These are phyloP conservation scores for Phytoseiulus persimilis DNA, from an alignment of 2,888 invertebrate species.

Conservation along the genomic window DNA sequence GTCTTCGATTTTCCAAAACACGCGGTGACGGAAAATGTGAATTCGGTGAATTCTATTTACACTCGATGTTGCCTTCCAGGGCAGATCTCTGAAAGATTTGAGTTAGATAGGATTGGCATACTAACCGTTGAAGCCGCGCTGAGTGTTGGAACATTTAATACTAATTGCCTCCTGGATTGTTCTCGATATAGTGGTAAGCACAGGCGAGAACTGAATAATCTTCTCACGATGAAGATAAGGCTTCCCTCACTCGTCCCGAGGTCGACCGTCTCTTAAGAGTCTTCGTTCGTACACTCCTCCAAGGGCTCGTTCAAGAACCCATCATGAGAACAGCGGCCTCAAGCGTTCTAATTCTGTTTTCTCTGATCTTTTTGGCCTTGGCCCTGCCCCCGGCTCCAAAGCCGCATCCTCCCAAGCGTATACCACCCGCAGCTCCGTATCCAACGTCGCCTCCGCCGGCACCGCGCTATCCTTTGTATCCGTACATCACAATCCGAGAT, in stretches of 20 bases:
- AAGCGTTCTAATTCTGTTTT: background rate
- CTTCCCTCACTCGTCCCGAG: background rate
- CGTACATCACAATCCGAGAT: conserved; percentile 18
- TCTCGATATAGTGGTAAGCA: background rate
- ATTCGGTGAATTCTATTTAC: too few relatives aligned
- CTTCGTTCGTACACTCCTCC: background rate
- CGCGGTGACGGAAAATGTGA: too few relatives aligned
- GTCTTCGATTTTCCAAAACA: too few relatives aligned
- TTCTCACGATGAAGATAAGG: background rate
- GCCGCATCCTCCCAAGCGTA: background rate
- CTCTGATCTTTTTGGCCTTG: background rate
- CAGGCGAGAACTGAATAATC: background rate
- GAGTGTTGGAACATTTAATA: background rate
- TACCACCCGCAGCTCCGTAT: conserved; percentile 15
- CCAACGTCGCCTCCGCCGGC: conserved; percentile 25
- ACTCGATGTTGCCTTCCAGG: too few relatives aligned
- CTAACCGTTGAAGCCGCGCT: too few relatives aligned
- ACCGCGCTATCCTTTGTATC: conserved; percentile 22
- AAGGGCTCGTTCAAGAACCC: background rate
- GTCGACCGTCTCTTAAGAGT: background rate
- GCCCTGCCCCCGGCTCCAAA: background rate
- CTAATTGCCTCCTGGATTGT: background rate
- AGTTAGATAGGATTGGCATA: too few relatives aligned
- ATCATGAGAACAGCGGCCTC: background rate
- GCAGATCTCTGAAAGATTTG: too few relatives aligned